Evolutionary conservation across 2,888 invertebrate genomes (phyloP).

Genomic region (Uropetala carovei): DNA sequence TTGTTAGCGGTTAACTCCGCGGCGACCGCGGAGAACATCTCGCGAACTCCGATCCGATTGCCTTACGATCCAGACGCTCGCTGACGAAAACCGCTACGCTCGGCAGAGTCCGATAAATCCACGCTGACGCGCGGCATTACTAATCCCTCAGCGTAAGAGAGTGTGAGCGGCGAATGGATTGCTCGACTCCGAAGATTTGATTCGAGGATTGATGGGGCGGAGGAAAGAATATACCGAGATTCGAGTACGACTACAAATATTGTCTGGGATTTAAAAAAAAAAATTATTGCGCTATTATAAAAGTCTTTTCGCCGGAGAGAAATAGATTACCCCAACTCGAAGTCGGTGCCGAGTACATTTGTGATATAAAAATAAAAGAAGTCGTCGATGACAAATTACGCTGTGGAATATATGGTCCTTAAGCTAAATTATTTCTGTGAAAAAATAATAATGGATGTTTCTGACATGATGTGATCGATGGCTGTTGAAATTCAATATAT

Average conservation of each 20-base stretch:
- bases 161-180: neutral
- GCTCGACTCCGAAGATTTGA: neutral
- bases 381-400: neutral
- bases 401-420: neutral
- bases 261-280: neutral
- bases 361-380: neutral
- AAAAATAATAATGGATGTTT: neutral
- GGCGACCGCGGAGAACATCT: no score
- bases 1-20: no score
- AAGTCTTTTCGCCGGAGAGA: neutral
- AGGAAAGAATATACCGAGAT: neutral
- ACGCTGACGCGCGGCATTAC: neutral
- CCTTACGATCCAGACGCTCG: no score
- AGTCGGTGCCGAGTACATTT: neutral
- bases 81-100: no score
- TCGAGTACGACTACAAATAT: neutral
- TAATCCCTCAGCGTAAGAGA: neutral
- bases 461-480: neutral
- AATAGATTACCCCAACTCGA: neutral
- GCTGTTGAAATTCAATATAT: neutral
- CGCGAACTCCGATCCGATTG: no score
- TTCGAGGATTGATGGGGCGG: neutral
- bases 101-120: no score
- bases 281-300: neutral
- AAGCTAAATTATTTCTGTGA: neutral